Base-by-base conservation (phyloP, 1,140 invertebrate genomes). In the Drosophila rufa region DNA sequence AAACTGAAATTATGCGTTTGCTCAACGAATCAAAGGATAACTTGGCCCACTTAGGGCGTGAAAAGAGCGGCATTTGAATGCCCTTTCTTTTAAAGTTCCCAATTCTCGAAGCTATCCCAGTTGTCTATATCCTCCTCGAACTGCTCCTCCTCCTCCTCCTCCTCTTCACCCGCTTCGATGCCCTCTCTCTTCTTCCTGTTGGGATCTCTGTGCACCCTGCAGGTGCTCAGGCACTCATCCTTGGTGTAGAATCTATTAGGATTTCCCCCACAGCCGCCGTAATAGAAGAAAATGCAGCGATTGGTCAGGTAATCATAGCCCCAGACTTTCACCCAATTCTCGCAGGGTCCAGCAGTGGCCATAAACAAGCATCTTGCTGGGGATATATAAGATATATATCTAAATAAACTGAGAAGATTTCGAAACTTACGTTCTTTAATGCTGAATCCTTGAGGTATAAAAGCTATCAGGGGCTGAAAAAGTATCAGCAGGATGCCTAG, bases 1-100 rank as follows among this genome's bases (percentile, higher is more conserved):
- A 60, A 56, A 79, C 77, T 77, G 43, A 87, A 83, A 83, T 83
- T 83, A 84, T 84, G 71, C 81, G 77, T 80, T 71, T 48, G 69
- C 61, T 47, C 51, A 68, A 45, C 17, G 46, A 62, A 76, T 45
- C 80, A 71, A 64, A 78, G 50, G 33, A 48, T 64, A 53, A 51
- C 40, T 56, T 22, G 12, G 22, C 4, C 4, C 22, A 38, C 40
- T 15, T 19, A 4, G 7, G 0, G 12, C 0, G 0, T 0, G 2
- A 6, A 0, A 6, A 33, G 12, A 38, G 14, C 22, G 40, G 12
- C 2, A 9, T 43, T 45, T 68, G 11, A 22, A 68, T 79, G 46
- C 59, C 25, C 60, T 79, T 62, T 33, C 11, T 15, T 3, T 80
- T 42, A 86, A 0, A 57, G 22, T 3, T 86, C 82, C 22, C 19